Conservation (phyloP, 2,113 vertebrate genomes). For the Sturnus vulgaris region DNA sequence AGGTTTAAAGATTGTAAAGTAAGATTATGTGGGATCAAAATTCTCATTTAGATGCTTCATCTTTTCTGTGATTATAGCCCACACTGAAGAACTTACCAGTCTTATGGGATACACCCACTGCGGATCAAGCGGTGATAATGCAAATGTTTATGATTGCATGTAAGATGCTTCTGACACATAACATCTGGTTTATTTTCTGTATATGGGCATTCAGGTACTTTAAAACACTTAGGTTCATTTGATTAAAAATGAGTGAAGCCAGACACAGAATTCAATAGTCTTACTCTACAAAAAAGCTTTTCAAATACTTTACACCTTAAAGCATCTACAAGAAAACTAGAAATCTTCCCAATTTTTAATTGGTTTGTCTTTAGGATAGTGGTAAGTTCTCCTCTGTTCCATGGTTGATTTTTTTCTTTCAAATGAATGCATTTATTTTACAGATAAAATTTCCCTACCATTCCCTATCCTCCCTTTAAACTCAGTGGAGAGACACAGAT, state of each 20-base stretch:
- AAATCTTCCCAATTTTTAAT: background rate
- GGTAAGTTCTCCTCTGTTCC: background rate
- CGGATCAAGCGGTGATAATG: background rate
- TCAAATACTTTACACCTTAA: background rate
- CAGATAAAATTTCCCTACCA: background rate
- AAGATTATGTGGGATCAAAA: background rate
- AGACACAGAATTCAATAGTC: background rate
- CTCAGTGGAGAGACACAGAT: background rate
- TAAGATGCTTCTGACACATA: background rate
- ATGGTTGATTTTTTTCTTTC: background rate
- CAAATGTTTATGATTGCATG: conserved; percentile 19
- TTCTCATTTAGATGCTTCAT: background rate
- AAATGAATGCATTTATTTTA: background rate
- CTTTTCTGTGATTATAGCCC: background rate
- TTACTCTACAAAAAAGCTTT: conserved; percentile 9
- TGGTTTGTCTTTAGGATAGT: background rate
- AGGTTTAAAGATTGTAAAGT: background rate
- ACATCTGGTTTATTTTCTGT: background rate
- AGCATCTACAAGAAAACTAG: conserved; percentile 39
- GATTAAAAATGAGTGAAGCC: conserved; percentile 28
- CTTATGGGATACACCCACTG: background rate
- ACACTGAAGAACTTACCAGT: background rate
- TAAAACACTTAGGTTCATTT: conserved; percentile 21
- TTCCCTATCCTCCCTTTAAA: background rate
- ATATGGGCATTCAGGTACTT: conserved; percentile 8